A percentile compares a stretch with the other conserved stretches of the same genome.
These are phyloP conservation scores for Cylloceria caligata DNA, from an alignment of 2,888 invertebrate genomes.

Conservation along the genomic window DNA sequence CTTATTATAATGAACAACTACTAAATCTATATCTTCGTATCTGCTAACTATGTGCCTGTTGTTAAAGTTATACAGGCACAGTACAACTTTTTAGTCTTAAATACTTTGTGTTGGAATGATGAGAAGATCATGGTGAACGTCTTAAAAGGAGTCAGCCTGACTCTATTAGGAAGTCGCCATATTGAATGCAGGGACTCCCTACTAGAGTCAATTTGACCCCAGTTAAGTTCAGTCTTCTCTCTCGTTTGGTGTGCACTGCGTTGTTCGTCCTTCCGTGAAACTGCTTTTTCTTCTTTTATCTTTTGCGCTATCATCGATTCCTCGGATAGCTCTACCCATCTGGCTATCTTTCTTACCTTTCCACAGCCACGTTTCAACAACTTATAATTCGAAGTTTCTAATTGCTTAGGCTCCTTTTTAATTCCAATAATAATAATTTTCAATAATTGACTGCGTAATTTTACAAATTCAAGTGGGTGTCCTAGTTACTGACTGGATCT, in stretches of 20 bases:
- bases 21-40: slow-evolving; percentile 28
- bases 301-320: slow-evolving; percentile 5
- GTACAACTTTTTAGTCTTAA: slow-evolving; percentile 67
- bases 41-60: slow-evolving; percentile 42
- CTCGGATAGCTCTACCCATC: slow-evolving; percentile 39
- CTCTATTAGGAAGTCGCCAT: slow-evolving; percentile 98
- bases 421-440: not conserved
- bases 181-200: slow-evolving; percentile 95
- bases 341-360: slow-evolving; percentile 24
- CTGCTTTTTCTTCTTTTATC: slow-evolving; percentile 54
- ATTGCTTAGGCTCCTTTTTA: slow-evolving; percentile 41
- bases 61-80: not conserved
- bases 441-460: not conserved
- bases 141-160: slow-evolving; percentile 97
- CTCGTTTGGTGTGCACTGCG: slow-evolving; percentile 63
- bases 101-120: slow-evolving; percentile 38
- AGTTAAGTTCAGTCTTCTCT: slow-evolving; percentile 87
- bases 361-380: slow-evolving; percentile 25
- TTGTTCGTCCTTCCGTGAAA: slow-evolving; percentile 52
- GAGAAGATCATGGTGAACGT: slow-evolving; percentile 85
- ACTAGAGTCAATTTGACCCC: slow-evolving; percentile 99
- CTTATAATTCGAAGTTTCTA: slow-evolving; percentile 56
- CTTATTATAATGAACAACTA: slow-evolving; percentile 23
- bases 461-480: not conserved
- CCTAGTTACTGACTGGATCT: not conserved